Evolutionary conservation across 2,888 invertebrate species (phyloP).

Genomic region (Cryptosula pallasiana): DNA sequence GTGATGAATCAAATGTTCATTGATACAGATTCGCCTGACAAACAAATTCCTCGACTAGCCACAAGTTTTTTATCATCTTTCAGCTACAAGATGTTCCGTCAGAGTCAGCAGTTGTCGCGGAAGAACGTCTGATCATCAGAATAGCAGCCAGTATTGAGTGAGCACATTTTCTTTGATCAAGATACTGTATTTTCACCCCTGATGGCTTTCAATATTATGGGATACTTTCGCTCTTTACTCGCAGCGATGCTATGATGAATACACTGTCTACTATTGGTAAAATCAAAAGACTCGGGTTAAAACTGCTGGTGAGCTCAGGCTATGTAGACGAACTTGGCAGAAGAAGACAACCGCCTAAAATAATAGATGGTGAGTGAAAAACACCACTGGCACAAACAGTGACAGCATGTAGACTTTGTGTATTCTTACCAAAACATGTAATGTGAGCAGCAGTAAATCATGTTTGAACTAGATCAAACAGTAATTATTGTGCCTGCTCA

Average conservation of each 20-base stretch:
- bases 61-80: background rate
- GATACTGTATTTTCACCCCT: background rate
- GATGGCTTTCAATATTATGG: too few relatives aligned
- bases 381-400: too few relatives aligned
- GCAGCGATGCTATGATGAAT: conserved; percentile 7
- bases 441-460: too few relatives aligned
- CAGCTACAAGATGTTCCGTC: background rate
- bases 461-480: too few relatives aligned
- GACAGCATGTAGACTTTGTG: background rate
- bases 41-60: too few relatives aligned
- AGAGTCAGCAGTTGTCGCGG: background rate
- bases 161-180: too few relatives aligned
- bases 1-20: too few relatives aligned
- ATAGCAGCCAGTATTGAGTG: background rate
- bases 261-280: background rate
- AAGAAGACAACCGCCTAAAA: background rate
- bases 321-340: background rate
- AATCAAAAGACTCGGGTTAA: background rate
- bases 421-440: too few relatives aligned
- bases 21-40: too few relatives aligned
- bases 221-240: too few relatives aligned
- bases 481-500: too few relatives aligned
- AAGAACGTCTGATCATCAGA: background rate
- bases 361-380: background rate
- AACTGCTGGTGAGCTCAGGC: background rate